Base-by-base conservation (phyloP, 2,113 vertebrate species). In the Riparia riparia region DNA sequence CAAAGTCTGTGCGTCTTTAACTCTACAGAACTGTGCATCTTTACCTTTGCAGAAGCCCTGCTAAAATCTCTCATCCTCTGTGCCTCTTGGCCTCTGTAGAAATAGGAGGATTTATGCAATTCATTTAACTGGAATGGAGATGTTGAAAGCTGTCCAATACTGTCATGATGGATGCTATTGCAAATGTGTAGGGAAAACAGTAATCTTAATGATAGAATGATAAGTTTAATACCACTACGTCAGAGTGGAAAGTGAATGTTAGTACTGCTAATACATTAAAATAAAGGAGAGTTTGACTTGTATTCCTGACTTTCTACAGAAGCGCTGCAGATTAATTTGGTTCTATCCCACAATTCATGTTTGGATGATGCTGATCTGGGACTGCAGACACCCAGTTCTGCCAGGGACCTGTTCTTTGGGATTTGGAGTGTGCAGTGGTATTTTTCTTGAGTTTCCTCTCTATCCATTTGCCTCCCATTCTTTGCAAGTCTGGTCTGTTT, bases 121-220 rank as follows among this genome's bases (percentile, higher is more conserved):
- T 86, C 37, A 68, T 88, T 91, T 89, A 78, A 71, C 86, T 90
- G 93, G 90, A 92, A 92, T 88, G 45, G 82, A 94, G 76, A 81
- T 57, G 72, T 53, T 89, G 88, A 96, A 94, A 92, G 69, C 76
- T 83, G n/a, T 96, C 77, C 83, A 88, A 15, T 71, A 56, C n/a
- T 80, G 28, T 84, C 41, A 34, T 92, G 89, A 94, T 91, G 90
- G 72, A 94, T 95, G 51, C 51, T 92, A 31, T 92, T 95, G 65
- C 86, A 92, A 81, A 85, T 73, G 58, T 50, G 54, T 63, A 86
- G 74, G 76, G 79, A 90, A 92, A 96, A 96, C 79, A 96, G 68
- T 92, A 83, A 95, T 93, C 68, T 71, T 86, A 90, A 90, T 92
- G 71, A 90, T 89, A 71, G 93, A 94, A 90, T 93, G 29, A 60